Evolutionary conservation across 2,113 vertebrate genomes (phyloP), one percentile per base, ranked within the genome.

Genomic region (Bagarius yarrelli): DNA sequence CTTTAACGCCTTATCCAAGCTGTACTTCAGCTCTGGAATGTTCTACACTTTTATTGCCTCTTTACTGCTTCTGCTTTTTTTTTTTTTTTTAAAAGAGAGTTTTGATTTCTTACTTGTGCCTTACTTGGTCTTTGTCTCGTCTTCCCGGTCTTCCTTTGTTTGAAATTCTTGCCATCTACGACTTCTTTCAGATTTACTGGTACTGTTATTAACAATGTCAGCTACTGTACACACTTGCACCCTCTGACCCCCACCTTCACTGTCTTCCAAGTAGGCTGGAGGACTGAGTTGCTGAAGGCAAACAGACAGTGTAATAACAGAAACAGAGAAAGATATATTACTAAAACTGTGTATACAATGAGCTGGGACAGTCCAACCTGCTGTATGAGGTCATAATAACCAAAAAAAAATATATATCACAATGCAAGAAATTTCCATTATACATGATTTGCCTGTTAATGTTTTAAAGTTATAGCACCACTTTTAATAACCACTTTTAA

Each of bases 181-280:
- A 19, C 32, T 32, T 32, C 60, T 36, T 69, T 63, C 36, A 52
- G 73, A 85, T 83, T 80, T 72, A 73, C 34, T 32, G 47, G 25
- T 70, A 34, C 52, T 72, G 52, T 71, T 80, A 80, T 60, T 81
- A 81, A 84, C 63, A 59, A 21, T 56, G 60, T 63, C 78, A 40
- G 66, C 56, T 76, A 66, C n/a, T 53, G 70, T 63, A 59, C 75
- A 83, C 47, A 56, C 50, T 52, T 2, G 11, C 81, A 67, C 72
- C 23, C 44, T 67, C 15, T 83, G 63, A 77, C 61, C 87, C 61
- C 56, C 40, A 67, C 18, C 66, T 27, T 69, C 34, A 66, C 16
- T 71, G 66, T 74, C 52, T n/a, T 6, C 52, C 9, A 52, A 44
- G 50, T 77, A 77, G 59, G 50, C 70, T 55, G 57, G 30, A 79